Conservation (phyloP, 2,113 vertebrate species). For the Gyps fulvus region DNA sequence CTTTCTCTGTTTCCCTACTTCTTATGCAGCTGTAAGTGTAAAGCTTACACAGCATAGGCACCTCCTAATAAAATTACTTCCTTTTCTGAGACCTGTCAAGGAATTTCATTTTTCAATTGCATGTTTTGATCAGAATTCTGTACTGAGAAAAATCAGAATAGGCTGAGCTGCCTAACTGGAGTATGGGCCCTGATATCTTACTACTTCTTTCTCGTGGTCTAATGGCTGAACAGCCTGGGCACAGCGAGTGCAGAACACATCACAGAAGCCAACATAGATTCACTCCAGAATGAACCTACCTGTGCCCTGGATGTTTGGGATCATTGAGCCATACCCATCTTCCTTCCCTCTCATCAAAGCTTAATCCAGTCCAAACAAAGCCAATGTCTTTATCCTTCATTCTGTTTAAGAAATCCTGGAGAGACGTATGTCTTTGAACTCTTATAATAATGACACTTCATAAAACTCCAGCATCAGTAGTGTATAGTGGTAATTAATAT, state of each 20-base stretch:
- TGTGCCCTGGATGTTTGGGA: not conserved
- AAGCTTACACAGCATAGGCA: not conserved
- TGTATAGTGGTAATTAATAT: not conserved
- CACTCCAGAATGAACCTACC: not conserved
- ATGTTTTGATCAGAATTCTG: not conserved
- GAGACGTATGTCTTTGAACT: not conserved
- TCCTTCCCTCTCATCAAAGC: not conserved
- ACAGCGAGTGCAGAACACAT: accelerated
- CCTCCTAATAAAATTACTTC: not conserved
- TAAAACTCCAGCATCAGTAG: not conserved
- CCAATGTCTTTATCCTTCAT: not conserved
- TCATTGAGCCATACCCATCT: not conserved
- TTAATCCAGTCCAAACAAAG: not conserved
- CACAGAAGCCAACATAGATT: not conserved
- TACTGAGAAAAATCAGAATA: not conserved
- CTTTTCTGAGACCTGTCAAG: not conserved
- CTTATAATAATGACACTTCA: not conserved
- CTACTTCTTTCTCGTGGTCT: not conserved
- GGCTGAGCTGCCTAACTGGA: not conserved
- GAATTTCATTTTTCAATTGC: not conserved
- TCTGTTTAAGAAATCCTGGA: not conserved
- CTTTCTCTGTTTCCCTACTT: not conserved
- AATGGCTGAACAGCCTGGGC: not conserved
- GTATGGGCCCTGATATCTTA: not conserved
- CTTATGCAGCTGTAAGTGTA: not conserved